Evolutionary conservation across 2,797 vertebrate genomes (phyloP), one percentile per base, ranked within the genome.

Genomic region (Coregonus suidteri): DNA sequence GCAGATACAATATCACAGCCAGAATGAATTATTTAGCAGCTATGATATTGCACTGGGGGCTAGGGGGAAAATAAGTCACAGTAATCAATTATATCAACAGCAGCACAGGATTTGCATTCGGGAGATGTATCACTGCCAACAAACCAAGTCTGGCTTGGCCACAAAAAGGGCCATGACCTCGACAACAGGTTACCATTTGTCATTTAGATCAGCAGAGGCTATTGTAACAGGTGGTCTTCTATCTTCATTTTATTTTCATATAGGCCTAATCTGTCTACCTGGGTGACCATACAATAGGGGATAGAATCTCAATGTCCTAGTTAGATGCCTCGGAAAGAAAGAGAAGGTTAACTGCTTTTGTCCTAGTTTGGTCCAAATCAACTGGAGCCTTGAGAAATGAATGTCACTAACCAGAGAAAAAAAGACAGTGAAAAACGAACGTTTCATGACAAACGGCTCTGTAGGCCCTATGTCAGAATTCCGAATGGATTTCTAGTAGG

Each of bases 11-110:
- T 80, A 86, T 89, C 82, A 86, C 25, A 85, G 84, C 41, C 35
- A 51, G 72, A 75, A 91, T 93, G 77, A 85, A 91, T 92, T 86
- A 91, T 93, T 90, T 62, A 91, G 83, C 75, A 86, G 82, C 73
- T 75, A 75, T 85, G 82, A 87, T 85, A 85, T 82, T 83, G 77
- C 86, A 87, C 82, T 75, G 35, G 78, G 82, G 78, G 78, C 65
- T 18, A n/a, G 53, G 18, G 71, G 78, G 79, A 79, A 78, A 66
- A 62, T 83, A 79, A 90, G 80, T 81, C 83, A 77, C 77, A 47
- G 75, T 81, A 80, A 90, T 88, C 79, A 85, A 74, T 83, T 80
- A 81, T 78, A 67, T 83, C 80, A 80, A 73, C 70, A 65, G 75
- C 75, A 65, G 75, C 76, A 62, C 79, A 74, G 84, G 77, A 73